These are phyloP conservation scores for Malurus elegans DNA, from an alignment of 2,113 vertebrate genomes.

Conservation along the genomic window DNA sequence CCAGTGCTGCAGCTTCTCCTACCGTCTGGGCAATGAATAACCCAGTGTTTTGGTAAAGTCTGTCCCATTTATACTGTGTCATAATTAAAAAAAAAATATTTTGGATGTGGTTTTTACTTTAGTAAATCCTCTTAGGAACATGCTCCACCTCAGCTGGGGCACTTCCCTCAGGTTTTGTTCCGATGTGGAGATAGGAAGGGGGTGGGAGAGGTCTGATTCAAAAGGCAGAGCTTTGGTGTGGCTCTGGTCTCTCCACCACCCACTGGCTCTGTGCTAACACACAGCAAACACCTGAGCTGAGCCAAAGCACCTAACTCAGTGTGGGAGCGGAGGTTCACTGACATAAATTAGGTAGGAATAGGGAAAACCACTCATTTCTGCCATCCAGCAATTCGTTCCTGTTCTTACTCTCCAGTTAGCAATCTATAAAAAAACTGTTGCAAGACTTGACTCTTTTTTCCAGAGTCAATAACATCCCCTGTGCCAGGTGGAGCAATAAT, in stretches of 20 bases:
- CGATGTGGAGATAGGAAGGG: not conserved
- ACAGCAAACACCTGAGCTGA: not conserved
- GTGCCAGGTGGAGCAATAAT: constrained; percentile 64
- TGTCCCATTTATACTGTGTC: not conserved
- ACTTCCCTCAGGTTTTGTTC: not conserved
- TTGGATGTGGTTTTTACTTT: not conserved
- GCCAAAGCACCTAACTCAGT: constrained; percentile 23
- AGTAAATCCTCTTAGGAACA: not conserved
- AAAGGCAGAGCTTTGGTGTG: constrained; percentile 17
- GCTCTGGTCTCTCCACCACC: constrained; percentile 9
- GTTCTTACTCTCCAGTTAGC: constrained; percentile 67
- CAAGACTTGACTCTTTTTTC: constrained; percentile 57
- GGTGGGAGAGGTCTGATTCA: constrained; percentile 8
- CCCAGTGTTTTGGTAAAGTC: not conserved
- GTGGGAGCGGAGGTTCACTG: constrained; percentile 16
- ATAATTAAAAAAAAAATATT: fast-evolving
- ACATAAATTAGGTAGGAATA: constrained; percentile 60
- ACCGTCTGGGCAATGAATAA: not conserved
- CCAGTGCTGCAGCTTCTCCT: not conserved
- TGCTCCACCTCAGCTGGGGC: not conserved
- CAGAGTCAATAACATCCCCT: constrained; percentile 64
- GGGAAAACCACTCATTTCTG: constrained; percentile 48
- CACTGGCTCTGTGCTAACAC: constrained; percentile 2
- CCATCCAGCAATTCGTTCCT: constrained; percentile 67
- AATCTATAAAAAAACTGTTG: constrained; percentile 58